Conservation (phyloP, 2,797 vertebrate species). For the Eremophila alpestris region DNA sequence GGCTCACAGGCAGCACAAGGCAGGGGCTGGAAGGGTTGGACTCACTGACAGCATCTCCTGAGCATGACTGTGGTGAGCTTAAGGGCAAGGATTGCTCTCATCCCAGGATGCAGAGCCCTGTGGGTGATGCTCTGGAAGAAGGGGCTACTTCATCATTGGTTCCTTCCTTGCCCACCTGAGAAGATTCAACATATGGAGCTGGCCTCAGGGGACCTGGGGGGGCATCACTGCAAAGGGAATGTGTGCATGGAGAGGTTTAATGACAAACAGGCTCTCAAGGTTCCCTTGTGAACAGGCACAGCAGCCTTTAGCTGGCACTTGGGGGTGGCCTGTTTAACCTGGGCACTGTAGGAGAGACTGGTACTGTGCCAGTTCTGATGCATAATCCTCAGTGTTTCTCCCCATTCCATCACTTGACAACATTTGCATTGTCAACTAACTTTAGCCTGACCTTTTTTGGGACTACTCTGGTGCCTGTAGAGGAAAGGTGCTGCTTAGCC, state of each 20-base stretch:
- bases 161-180: background rate
- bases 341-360: background rate
- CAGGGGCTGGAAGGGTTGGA: no score
- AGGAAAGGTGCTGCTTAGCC: background rate
- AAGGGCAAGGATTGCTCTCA: accelerated
- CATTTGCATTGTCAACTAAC: background rate
- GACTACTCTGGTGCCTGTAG: background rate
- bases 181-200: background rate
- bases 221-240: accelerated
- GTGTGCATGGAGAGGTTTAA: accelerated
- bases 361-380: background rate
- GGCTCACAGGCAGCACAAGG: background rate
- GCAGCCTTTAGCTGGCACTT: background rate
- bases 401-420: background rate
- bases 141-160: accelerated
- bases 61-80: accelerated
- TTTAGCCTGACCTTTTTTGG: background rate
- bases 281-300: background rate
- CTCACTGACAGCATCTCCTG: background rate
- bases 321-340: background rate
- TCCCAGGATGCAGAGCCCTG: accelerated
- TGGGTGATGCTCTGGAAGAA: background rate
- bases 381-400: background rate
- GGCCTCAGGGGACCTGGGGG: background rate
- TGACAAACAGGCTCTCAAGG: background rate